Conservation (phyloP, 2,888 invertebrate genomes). For the Epinotia demarniana region DNA sequence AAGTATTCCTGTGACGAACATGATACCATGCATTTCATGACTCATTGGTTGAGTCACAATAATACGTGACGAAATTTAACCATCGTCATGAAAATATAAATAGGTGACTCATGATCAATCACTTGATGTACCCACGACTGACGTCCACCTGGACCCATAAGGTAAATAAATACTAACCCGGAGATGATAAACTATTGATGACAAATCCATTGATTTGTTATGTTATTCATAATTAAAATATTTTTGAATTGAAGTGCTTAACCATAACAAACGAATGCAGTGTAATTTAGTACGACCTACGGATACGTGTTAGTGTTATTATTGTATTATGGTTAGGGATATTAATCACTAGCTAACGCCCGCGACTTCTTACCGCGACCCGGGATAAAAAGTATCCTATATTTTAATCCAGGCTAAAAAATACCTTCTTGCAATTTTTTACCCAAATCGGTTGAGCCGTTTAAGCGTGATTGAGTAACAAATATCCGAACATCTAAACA, state of each 20-base stretch:
- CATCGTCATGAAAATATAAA: slow-evolving; percentile 30
- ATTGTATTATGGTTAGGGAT: not conserved
- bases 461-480: too few relatives aligned
- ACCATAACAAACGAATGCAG: not conserved
- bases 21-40: slow-evolving; percentile 34
- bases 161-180: slow-evolving; percentile 30
- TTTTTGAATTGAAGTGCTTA: not conserved
- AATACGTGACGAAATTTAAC: slow-evolving; percentile 50
- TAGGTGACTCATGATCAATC: slow-evolving; percentile 38
- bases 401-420: too few relatives aligned
- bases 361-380: too few relatives aligned
- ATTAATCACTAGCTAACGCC: not conserved
- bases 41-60: slow-evolving; percentile 41
- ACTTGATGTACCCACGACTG: slow-evolving; percentile 18
- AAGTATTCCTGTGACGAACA: slow-evolving; percentile 5
- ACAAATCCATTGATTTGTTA: slow-evolving; percentile 24
- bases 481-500: too few relatives aligned
- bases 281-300: not conserved
- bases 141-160: slow-evolving; percentile 31
- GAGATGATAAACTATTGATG: slow-evolving; percentile 7
- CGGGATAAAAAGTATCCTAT: too few relatives aligned
- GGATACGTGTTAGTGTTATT: not conserved
- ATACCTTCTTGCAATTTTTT: too few relatives aligned
- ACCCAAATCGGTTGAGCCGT: too few relatives aligned
- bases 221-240: slow-evolving; percentile 24